Base-by-base conservation (phyloP, 92 coral and sea anemone genomes). In the Epizoanthus ramosus region DNA sequence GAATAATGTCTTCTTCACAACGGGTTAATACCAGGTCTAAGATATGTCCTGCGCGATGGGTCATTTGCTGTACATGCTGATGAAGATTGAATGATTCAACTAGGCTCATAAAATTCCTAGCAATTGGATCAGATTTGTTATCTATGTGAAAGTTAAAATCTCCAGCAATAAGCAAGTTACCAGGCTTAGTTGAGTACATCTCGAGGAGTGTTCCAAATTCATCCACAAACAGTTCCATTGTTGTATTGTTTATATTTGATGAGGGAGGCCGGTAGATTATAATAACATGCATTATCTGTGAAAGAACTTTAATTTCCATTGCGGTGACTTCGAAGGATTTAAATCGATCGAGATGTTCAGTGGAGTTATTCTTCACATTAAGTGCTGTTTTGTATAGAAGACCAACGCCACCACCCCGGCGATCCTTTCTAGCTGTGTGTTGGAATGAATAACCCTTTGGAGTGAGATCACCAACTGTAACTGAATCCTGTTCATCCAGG, bases 181-280 rank as follows among this genome's bases (percentile, higher is more conserved):
- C 75, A 71, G 59, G 59, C 23, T 71, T 71, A n/a, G 12, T 71
- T 0, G n/a, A 45, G 75, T 19, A 71, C 75, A 28, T 71, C 59
- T 71, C 75, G 45, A 71, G 75, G 59, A 71, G 19, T 71, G 75
- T 71, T 18, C 59, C 75, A 10, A 71, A 71, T 43, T 71, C 75
- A 21, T 71, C 39, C 45, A 71, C 0, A 71, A 71, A 71, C 22
- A 71, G 35, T 43, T 73, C 63, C 25, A 63, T 73, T 23, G 79
- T 73, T 73, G 47, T 54, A 13, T 52, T 73, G 25, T 50, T 73
- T 73, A 24, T 45, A 54, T 24, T 47, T 21, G 75, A 73, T 54
- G 61, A 47, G 53, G 79, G 61, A 73, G 79, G 79, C 63, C 79
- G 28, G 63, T 73, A 50, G 31, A 73, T 23, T 53, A 73, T 22